Evolutionary conservation across 1,140 invertebrate genomes (phyloP).

Genomic region (Camponotus floridanus): DNA sequence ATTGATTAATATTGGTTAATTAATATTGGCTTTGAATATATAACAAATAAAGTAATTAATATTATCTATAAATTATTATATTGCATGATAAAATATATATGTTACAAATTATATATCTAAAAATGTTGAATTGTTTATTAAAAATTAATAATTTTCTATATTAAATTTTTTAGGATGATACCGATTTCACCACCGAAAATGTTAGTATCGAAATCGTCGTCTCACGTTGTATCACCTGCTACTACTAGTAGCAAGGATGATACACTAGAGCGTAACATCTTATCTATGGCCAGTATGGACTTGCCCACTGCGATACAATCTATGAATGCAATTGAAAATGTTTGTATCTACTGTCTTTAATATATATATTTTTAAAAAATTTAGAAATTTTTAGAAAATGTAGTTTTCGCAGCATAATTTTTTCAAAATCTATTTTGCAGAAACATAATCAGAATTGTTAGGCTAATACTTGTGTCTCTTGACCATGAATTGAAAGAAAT

Average conservation of each 20-base stretch:
- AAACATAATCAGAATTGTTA: conserved; percentile 1
- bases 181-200: conserved; percentile 86
- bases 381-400: conserved; percentile 8
- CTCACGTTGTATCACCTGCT: conserved; percentile 73
- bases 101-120: conserved; percentile 19
- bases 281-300: conserved; percentile 90
- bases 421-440: background rate
- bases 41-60: background rate
- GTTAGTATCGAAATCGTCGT: conserved; percentile 79
- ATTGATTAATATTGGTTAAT: background rate
- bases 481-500: background rate
- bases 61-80: background rate
- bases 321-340: conserved; percentile 88
- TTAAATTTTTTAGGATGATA: conserved; percentile 83
- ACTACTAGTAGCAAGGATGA: conserved; percentile 83
- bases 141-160: conserved; percentile 60
- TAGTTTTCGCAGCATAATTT: background rate
- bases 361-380: background rate
- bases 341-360: conserved; percentile 69
- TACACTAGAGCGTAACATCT: conserved; percentile 87
- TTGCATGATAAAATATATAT: background rate
- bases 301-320: conserved; percentile 89
- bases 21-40: background rate
- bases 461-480: background rate
- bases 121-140: background rate